Percentiles rank a stretch among this genome's conserved stretches.
These are phyloP conservation scores for Ctenosaura bakeri DNA, from an alignment of 2,797 vertebrate genomes.

Conservation along the genomic window DNA sequence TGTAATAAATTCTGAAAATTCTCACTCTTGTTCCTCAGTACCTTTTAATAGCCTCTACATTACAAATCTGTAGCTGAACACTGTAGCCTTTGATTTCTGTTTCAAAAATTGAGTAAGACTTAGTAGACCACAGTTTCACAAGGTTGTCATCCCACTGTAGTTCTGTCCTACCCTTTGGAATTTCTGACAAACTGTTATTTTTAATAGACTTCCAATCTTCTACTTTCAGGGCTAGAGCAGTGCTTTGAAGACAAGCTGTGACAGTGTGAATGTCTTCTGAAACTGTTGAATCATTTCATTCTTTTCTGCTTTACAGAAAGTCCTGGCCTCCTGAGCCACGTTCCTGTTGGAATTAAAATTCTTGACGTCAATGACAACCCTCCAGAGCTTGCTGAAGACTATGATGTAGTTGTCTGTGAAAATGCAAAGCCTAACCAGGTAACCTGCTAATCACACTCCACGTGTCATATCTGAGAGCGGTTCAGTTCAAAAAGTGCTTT, in stretches of 20 bases:
- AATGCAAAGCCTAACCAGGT: slow-evolving; percentile 94
- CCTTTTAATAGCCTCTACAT: slow-evolving; percentile 61
- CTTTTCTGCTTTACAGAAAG: slow-evolving; percentile 86
- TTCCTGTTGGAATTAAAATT: slow-evolving; percentile 91
- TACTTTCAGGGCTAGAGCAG: not conserved
- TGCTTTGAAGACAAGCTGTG: not conserved
- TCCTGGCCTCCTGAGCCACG: slow-evolving; percentile 88
- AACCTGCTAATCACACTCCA: slow-evolving; percentile 68
- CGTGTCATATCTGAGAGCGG: not conserved
- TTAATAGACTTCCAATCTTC: slow-evolving; percentile 10
- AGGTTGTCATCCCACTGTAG: slow-evolving; percentile 40
- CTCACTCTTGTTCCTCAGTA: slow-evolving; percentile 47
- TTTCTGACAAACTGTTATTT: slow-evolving; percentile 39
- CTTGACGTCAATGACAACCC: slow-evolving; percentile 97
- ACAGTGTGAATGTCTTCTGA: slow-evolving; percentile 12
- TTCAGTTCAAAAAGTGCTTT: not conserved
- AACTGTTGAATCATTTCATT: slow-evolving; percentile 53
- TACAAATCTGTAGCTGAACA: slow-evolving; percentile 56
- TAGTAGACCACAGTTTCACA: slow-evolving; percentile 49
- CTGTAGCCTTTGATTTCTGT: slow-evolving; percentile 38
- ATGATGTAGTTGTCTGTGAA: slow-evolving; percentile 95
- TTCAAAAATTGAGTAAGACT: slow-evolving; percentile 58
- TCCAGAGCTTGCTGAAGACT: slow-evolving; percentile 89
- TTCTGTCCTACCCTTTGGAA: slow-evolving; percentile 27
- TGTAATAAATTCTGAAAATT: slow-evolving; percentile 49